Conservation (phyloP, 92 coral and sea anemone genomes). For the Umimayanthus kanabou region DNA sequence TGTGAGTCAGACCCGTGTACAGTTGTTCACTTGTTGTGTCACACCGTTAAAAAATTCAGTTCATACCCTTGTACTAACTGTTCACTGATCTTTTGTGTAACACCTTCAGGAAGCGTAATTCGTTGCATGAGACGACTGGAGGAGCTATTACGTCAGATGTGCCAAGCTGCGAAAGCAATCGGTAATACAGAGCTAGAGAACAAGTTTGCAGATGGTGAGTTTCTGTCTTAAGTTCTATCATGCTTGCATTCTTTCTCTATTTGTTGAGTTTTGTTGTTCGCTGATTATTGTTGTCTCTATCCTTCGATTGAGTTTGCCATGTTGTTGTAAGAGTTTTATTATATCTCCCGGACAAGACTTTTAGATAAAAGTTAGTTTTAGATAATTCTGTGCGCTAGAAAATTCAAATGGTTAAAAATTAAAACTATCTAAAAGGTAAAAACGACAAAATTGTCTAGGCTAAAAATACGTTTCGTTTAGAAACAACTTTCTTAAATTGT, state of each 20-base stretch:
- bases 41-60: neutral
- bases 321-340: too few relatives aligned
- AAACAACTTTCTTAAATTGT: too few relatives aligned
- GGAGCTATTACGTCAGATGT: conserved; percentile 95
- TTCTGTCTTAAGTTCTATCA: neutral
- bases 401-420: too few relatives aligned
- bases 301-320: neutral
- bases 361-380: too few relatives aligned
- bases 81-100: neutral
- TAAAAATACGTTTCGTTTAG: too few relatives aligned
- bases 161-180: conserved; percentile 97
- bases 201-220: conserved; percentile 95
- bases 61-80: neutral
- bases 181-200: conserved; percentile 97
- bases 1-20: too few relatives aligned
- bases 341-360: too few relatives aligned
- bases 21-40: neutral
- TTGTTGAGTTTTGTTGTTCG: neutral
- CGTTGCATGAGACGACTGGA: conserved; percentile 95
- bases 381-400: too few relatives aligned
- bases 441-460: too few relatives aligned
- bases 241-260: neutral
- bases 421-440: too few relatives aligned
- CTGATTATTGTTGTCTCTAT: neutral
- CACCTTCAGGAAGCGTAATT: conserved; percentile 75